Conservation (phyloP, 2,888 invertebrate genomes). For the Andrena bicolor region DNA sequence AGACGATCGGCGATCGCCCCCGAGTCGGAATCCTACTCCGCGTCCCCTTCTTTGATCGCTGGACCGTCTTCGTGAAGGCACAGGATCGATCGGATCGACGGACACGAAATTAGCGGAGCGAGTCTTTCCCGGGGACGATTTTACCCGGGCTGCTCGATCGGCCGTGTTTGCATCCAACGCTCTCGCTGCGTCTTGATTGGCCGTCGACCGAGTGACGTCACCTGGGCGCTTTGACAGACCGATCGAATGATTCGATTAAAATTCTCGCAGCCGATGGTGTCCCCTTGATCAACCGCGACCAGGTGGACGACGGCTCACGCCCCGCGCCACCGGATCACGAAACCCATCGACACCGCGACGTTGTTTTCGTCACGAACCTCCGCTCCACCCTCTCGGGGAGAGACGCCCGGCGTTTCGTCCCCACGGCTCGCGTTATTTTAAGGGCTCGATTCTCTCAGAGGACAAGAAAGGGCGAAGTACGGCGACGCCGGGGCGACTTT, state of each 20-base stretch:
- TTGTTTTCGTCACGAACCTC: conserved; percentile 40
- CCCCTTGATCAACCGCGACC: conserved; percentile 44
- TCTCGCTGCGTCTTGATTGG: conserved; percentile 63
- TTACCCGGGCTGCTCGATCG: conserved; percentile 57
- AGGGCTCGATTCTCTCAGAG: not conserved
- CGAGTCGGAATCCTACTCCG: too few species aligned
- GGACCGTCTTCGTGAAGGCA: conserved; percentile 46
- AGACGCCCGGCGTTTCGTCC: not conserved
- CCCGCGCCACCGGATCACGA: conserved; percentile 17
- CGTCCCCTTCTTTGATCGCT: conserved; percentile 32
- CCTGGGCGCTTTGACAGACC: conserved; percentile 78
- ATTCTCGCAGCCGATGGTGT: conserved; percentile 55
- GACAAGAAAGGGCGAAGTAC: not conserved
- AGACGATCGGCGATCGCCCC: not conserved
- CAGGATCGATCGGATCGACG: conserved; percentile 43
- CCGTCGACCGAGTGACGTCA: conserved; percentile 73
- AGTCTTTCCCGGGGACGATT: conserved; percentile 46
- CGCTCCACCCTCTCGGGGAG: not conserved
- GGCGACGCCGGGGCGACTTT: conserved; percentile 1
- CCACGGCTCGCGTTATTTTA: not conserved
- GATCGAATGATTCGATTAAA: conserved; percentile 81
- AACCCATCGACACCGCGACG: conserved; percentile 31
- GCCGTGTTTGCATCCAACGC: conserved; percentile 34
- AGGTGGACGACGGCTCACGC: not conserved
- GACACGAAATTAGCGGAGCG: conserved; percentile 43